Evolutionary conservation across 2,888 invertebrate genomes (phyloP), one percentile per base, ranked within the genome.

Genomic region (Drosophila paucipuncta): DNA sequence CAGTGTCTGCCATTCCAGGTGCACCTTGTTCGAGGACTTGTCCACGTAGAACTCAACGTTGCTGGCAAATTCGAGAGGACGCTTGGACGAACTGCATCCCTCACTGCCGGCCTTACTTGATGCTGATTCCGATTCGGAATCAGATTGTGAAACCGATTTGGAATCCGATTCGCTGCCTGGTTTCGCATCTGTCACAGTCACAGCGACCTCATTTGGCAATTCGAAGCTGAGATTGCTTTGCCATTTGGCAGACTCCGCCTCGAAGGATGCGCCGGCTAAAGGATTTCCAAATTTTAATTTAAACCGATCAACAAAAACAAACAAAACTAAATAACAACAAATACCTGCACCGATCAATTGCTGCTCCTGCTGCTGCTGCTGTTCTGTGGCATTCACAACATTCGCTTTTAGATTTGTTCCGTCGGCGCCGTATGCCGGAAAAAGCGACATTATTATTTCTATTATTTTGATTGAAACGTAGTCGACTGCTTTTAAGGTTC

Each of bases 11-110:
- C 96, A 94, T 2, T 93, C 93, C 53, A 95, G 93, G 91, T 95
- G 95, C 59, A 94, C 95, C 59, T 92, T 93, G 52, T 95, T 95
- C 57, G 94, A 92, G 54, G 93, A 94, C 79, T 94, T 94, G 83
- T 96, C 96, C 55, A 94, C 91, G 82, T 95, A 95, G 91, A 94
- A 96, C 73, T 95, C 94, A 18, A 94, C 93, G 5, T 77, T 79
- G 9, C 86, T 91, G 13, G 85, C 89, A 59, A 93, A 93, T 47
- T 92, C 91, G 0, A 91, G 25, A 58, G 30, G 10, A 5, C 28
- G 57, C n/a, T 10, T n/a, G 18, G 31, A 2, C 13, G 30, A 11
- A 28, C 11, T 41, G 33, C 39, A 28, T 37, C 7, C 37, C 28
- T 39, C 28, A 13, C 25, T 33, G 1, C 10, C 30, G 0, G 25